Base-by-base conservation (phyloP, 2,113 vertebrate species). In the Corydoras maculifer region DNA sequence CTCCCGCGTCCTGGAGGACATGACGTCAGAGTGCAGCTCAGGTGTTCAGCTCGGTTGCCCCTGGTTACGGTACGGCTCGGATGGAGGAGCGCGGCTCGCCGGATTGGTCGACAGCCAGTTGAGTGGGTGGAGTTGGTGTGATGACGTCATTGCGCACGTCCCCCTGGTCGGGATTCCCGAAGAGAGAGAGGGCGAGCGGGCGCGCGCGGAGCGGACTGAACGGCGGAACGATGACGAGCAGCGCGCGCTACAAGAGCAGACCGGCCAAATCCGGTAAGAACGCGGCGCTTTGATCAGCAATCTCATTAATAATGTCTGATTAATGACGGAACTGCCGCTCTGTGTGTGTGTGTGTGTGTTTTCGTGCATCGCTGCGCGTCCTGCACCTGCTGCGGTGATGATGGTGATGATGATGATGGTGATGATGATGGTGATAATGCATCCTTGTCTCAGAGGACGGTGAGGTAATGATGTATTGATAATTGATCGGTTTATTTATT, bases 161-260 rank as follows among this genome's bases (percentile, higher is more conserved):
- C 35, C 35, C 35, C 35, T 7, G 4, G 35, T 43, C 35, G 35
- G 35, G 35, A 43, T 43, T 43, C 67, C 76, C 77, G 78, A 78
- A 82, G 70, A 32, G 55, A 68, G 32, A 74, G 76, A 70, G 77
- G 5, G 50, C 18, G 32, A 30, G 64, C 49, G 1, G 57, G 76
- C 13, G 54, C 13, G 54, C 13, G 7, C 5, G 13, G 54, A 14
- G 35, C 35, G 13, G 63, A 35, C 5, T 31, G 29, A 5, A 1
- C 48, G 31, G 9, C 14, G 76, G 63, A 84, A 91, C 86, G 84
- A 95, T 96, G 94, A 96, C 91, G 86, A 90, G 86, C 68, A 93
- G 85, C 88, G 88, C 91, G 85, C 87, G 94, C 64, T 96, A 94
- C 91, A 96, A 95, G 81, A 96, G 90, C 91, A 92, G 95, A 79